Evolutionary conservation across 2,888 invertebrate species (phyloP), one percentile per base, ranked within the genome.

Genomic region (Trilocha varians): DNA sequence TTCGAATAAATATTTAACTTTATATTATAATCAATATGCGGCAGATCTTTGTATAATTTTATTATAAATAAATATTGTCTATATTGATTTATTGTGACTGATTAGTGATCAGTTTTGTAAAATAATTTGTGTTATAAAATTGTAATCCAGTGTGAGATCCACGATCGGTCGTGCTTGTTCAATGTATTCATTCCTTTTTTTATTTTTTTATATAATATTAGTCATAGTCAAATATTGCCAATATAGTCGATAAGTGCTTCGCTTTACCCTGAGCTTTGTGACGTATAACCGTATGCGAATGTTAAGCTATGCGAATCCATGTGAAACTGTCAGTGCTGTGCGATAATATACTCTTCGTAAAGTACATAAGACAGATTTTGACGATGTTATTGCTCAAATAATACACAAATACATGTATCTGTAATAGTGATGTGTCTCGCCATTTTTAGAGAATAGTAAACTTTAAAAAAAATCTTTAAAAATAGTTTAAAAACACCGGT

Each of bases 211-310:
- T 49, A 50, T 48, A 52, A 46, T n/a, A 46, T 54, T 62, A 62
- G 55, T 48, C 42, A 52, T 65, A 64, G 45, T 47, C 54, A 57
- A 50, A 60, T 66, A 71, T 66, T 69, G 73, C 70, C 73, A 72
- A 71, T 62, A 58, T 70, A 70, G 68, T 57, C 52, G 38, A 39
- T 70, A 71, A 68, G 72, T 53, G 69, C 70, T 73, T 66, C 52
- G 62, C 65, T 61, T 59, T 48, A 13, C 36, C 18, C 41, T 25
- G 44, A 39, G 41, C 44, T 44, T 41, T 16, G 15, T 17, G 46
- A 45, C 40, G 43, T 40, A 51, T 49, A 46, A 48, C 44, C 40
- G 40, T 52, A 40, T 52, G 53, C 51, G 51, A 48, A 40, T 53
- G 43, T 43, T 50, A 44, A 41, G 60, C 59, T 57, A 50, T 50